These are phyloP conservation scores for Embidobia sp. DNA, from an alignment of 2,888 invertebrate species.

Conservation along the genomic window DNA sequence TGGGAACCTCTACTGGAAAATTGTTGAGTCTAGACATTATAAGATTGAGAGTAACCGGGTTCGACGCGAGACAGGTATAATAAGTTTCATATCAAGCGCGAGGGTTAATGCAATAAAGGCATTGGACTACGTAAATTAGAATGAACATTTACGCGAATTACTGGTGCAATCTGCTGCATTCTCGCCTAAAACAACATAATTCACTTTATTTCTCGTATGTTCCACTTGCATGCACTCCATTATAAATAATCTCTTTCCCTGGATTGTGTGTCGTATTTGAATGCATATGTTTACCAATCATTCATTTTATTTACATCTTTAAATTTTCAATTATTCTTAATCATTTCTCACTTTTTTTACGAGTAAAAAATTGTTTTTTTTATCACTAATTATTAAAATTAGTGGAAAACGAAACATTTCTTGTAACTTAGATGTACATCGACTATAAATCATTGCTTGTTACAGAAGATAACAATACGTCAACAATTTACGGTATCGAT, in stretches of 20 bases:
- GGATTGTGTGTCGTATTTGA: constrained; percentile 7
- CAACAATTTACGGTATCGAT: constrained; percentile 76
- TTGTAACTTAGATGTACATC: too few relatives aligned
- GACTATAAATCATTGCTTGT: constrained; percentile 59
- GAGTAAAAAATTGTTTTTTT: too few relatives aligned
- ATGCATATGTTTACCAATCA: too few relatives aligned
- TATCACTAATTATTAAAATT: too few relatives aligned
- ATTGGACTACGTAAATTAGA: constrained; percentile 56
- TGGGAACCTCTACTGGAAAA: constrained; percentile 46
- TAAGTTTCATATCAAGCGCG: constrained; percentile 55
- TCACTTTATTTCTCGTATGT: constrained; percentile 56
- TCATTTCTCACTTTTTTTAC: too few relatives aligned
- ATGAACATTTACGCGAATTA: constrained; percentile 60
- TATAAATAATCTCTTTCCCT: constrained; percentile 44
- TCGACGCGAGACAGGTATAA: constrained; percentile 59
- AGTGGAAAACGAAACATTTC: too few relatives aligned
- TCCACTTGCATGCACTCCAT: constrained; percentile 53
- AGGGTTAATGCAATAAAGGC: constrained; percentile 56
- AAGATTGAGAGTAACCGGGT: constrained; percentile 37
- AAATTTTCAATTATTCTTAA: too few relatives aligned
- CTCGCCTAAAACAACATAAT: constrained; percentile 61
- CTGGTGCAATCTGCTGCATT: constrained; percentile 55
- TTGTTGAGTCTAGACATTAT: constrained; percentile 50
- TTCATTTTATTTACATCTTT: too few relatives aligned
- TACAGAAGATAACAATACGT: constrained; percentile 77